A percentile compares a stretch with the other conserved stretches of the same genome.
Evolutionary conservation across 2,113 vertebrate species (phyloP).

Genomic region (Pyxicephalus adspersus): DNA sequence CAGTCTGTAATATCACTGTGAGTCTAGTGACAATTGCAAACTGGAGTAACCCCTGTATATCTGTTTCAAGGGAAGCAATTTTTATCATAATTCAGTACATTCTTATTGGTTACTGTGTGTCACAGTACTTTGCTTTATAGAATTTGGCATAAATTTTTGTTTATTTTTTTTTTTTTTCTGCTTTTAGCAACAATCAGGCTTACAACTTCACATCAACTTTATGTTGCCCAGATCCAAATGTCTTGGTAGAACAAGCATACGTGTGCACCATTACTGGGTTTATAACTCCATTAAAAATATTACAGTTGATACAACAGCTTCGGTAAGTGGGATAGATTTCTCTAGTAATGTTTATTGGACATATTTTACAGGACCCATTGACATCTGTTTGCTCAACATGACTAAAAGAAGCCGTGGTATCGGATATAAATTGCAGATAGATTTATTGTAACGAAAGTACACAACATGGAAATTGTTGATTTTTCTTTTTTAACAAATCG

Average conservation of each 20-base stretch:
- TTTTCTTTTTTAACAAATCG: too few species aligned
- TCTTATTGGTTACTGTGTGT: not conserved
- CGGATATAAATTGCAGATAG: too few species aligned
- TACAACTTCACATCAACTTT: conserved; percentile 82
- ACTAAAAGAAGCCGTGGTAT: not conserved
- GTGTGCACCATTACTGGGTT: conserved; percentile 83
- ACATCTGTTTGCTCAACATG: not conserved
- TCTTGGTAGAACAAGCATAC: conserved; percentile 64
- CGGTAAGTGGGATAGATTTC: conserved; percentile 71
- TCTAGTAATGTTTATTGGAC: too few species aligned
- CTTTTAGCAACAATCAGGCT: conserved; percentile 76
- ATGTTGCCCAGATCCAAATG: conserved; percentile 78
- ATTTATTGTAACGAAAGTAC: too few species aligned
- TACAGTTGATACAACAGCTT: conserved; percentile 77
- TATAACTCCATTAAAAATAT: conserved; percentile 80
- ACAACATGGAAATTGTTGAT: too few species aligned
- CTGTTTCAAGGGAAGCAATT: not conserved
- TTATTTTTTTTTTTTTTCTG: not conserved
- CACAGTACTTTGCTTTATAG: not conserved
- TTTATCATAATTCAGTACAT: not conserved
- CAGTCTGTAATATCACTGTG: too few species aligned
- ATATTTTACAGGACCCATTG: too few species aligned
- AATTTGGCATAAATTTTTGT: not conserved
- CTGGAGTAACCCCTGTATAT: too few species aligned
- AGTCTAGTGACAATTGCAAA: too few species aligned